Percentiles rank a stretch among this genome's conserved stretches.
phyloP scores from a whole-genome alignment of 2,113 vertebrate genomes.

The Xyrauchen texanus region DNA sequence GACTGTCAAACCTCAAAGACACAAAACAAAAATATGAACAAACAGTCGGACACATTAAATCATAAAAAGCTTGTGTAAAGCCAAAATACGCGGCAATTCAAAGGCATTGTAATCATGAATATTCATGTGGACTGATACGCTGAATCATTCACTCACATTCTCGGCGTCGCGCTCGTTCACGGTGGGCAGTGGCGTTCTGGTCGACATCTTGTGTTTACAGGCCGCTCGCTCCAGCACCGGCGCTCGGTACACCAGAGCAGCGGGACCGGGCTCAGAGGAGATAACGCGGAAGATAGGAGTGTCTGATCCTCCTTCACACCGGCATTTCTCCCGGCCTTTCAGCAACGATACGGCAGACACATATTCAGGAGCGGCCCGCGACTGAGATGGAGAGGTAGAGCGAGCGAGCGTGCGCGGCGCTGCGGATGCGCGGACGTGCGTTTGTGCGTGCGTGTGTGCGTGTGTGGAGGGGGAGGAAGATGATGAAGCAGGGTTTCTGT shows the following conservation, averaged over 20 bases:
- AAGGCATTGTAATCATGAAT: background rate
- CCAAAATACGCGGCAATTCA: background rate
- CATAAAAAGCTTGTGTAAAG: too few relatives aligned
- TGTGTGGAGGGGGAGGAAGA: too few relatives aligned
- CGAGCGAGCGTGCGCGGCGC: background rate
- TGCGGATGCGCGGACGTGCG: slow-evolving; percentile 10
- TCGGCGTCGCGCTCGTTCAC: slow-evolving; percentile 87
- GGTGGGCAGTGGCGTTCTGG: slow-evolving; percentile 86
- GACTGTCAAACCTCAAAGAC: too few relatives aligned
- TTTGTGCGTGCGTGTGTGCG: too few relatives aligned
- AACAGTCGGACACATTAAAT: too few relatives aligned
- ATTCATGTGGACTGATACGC: background rate
- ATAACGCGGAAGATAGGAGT: slow-evolving; percentile 1
- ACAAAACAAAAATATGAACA: too few relatives aligned
- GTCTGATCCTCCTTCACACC: slow-evolving; percentile 38
- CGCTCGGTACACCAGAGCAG: too few relatives aligned
- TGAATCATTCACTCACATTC: slow-evolving; percentile 75
- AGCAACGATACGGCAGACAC: slow-evolving; percentile 24
- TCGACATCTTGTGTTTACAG: slow-evolving; percentile 80
- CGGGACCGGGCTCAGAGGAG: slow-evolving; percentile 22
- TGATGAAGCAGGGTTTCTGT: too few relatives aligned
- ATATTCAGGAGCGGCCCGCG: slow-evolving; percentile 31
- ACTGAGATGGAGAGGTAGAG: background rate
- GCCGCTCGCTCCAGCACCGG: slow-evolving; percentile 55
- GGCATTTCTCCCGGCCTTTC: slow-evolving; percentile 41